These are phyloP conservation scores for Nasonovia ribisnigri DNA, from an alignment of 2,888 invertebrate genomes.

Conservation along the genomic window DNA sequence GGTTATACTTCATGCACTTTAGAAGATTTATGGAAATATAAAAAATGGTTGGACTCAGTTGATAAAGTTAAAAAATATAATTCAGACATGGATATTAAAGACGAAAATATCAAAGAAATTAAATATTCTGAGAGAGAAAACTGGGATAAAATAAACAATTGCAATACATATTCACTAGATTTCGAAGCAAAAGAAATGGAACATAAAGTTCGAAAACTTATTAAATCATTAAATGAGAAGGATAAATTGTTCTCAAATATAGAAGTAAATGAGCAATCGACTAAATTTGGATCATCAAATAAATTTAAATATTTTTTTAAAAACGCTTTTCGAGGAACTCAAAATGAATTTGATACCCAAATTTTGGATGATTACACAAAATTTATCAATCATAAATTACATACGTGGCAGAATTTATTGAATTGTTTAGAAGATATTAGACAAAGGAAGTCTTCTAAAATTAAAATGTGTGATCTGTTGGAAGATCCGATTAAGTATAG, in stretches of 20 bases:
- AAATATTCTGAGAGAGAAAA: background rate
- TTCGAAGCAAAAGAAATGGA: conserved; percentile 19
- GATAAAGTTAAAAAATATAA: conserved; percentile 8
- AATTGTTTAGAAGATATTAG: conserved; percentile 38
- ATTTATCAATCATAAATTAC: background rate
- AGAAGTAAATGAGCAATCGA: background rate
- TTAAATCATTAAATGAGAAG: conserved; percentile 35
- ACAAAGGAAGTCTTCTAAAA: background rate
- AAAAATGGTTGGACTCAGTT: conserved; percentile 41
- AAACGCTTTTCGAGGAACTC: conserved; percentile 33
- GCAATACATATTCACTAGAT: background rate
- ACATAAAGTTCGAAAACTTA: conserved; percentile 39
- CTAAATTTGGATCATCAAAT: conserved; percentile 20
- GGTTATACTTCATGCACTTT: background rate
- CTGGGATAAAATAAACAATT: background rate
- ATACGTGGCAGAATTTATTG: conserved; percentile 28
- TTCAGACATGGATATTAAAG: background rate
- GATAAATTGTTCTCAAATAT: background rate
- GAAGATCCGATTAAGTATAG: conserved; percentile 30
- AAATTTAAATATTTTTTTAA: conserved; percentile 42
- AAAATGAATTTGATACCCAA: conserved; percentile 11
- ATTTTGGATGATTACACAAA: conserved; percentile 12
- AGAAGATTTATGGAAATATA: conserved; percentile 14
- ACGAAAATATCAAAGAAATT: background rate
- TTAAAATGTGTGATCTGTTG: background rate